phyloP scores from a whole-genome alignment of 2,113 vertebrate species.

The Heloderma charlesbogerti region DNA sequence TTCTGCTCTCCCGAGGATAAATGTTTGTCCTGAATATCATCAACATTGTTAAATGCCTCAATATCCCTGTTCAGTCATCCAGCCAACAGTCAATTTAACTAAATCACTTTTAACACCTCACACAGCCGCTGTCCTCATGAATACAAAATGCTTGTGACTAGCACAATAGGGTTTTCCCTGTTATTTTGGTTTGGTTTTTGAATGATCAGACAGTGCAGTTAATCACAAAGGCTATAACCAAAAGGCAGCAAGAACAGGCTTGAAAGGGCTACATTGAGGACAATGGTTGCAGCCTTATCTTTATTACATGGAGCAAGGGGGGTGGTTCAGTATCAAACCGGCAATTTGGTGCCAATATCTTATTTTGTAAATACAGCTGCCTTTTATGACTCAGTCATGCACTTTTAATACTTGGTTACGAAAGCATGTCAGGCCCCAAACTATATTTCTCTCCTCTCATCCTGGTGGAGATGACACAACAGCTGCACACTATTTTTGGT shows the following conservation, averaged over 20 bases:
- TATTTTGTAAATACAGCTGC: conserved; percentile 55
- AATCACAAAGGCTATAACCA: conserved; percentile 66
- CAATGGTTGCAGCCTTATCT: conserved; percentile 57
- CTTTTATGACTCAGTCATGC: conserved; percentile 25
- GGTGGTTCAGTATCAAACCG: conserved; percentile 14
- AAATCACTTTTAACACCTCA: conserved; percentile 80
- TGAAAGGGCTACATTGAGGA: conserved; percentile 67
- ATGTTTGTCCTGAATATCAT: conserved; percentile 84
- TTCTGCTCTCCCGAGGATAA: conserved; percentile 81
- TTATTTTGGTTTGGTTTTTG: conserved; percentile 42
- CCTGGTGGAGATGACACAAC: background rate
- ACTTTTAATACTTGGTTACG: conserved; percentile 15
- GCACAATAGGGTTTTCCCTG: conserved; percentile 41
- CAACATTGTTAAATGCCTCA: conserved; percentile 85
- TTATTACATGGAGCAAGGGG: conserved; percentile 55
- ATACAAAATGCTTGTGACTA: conserved; percentile 77
- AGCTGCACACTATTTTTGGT: conserved; percentile 34
- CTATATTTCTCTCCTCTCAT: conserved; percentile 18
- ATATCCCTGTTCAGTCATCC: conserved; percentile 86
- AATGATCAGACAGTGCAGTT: conserved; percentile 61
- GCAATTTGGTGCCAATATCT: conserved; percentile 41
- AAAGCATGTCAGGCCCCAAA: background rate
- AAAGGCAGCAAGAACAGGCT: conserved; percentile 61
- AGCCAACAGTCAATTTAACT: conserved; percentile 82
- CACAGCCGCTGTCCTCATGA: conserved; percentile 80